phyloP scores from a whole-genome alignment of 2,888 invertebrate genomes.

The Oithona nana region DNA sequence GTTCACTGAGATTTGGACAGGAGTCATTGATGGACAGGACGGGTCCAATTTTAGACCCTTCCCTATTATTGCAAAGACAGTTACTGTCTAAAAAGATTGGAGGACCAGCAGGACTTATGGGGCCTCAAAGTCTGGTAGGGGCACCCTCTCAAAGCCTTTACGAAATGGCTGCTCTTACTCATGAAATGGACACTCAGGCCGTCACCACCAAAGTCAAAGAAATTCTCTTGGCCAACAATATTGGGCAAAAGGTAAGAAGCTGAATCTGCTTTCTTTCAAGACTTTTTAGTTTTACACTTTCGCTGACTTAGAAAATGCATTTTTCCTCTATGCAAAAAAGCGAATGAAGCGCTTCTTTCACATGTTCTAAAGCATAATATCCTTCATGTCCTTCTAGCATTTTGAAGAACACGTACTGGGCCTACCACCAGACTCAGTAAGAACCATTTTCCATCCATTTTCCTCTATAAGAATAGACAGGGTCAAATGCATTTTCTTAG shows the following conservation, averaged over 20 bases:
- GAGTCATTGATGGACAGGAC: background rate
- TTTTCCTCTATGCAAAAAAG: too few species aligned
- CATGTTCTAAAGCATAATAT: too few species aligned
- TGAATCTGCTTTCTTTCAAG: background rate
- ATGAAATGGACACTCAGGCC: constrained; percentile 84
- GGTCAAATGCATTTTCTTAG: too few species aligned
- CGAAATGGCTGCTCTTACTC: constrained; percentile 89
- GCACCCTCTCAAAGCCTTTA: constrained; percentile 57
- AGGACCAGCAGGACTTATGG: constrained; percentile 21
- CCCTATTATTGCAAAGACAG: background rate
- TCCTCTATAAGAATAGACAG: too few species aligned
- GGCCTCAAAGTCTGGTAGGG: too few species aligned
- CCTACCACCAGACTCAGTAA: too few species aligned
- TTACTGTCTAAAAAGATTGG: background rate
- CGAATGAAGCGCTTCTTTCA: too few species aligned
- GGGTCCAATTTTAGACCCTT: background rate
- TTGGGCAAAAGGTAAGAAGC: constrained; percentile 64
- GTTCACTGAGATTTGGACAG: background rate
- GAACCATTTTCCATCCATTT: too few species aligned
- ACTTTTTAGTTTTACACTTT: background rate
- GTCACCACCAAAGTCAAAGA: constrained; percentile 95
- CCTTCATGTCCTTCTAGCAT: too few species aligned
- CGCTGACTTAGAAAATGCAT: too few species aligned
- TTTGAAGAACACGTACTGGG: too few species aligned
- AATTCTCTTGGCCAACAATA: constrained; percentile 83